Evolutionary conservation across 2,797 vertebrate species (phyloP), one percentile per base, ranked within the genome.

Genomic region (Gymnoscopelus microlampas): DNA sequence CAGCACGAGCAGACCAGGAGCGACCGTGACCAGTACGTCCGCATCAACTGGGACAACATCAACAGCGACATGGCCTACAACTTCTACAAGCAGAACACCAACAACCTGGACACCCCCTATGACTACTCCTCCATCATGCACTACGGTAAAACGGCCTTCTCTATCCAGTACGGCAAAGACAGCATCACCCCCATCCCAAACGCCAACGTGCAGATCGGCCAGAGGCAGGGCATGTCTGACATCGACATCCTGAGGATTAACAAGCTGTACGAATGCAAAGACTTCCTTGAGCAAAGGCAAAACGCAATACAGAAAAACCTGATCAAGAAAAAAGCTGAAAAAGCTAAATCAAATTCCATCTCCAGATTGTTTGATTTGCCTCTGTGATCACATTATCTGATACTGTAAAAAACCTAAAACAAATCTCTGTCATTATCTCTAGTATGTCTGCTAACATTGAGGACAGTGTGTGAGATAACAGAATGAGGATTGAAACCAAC

Each of bases 71-170:
- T 3, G 58, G 53, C 72, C 76, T 3, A 75, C 82, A 93, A 93
- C 87, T 93, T 93, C 82, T 0, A 53, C 49, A 92, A 81, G 74
- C 66, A 85, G 8, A 0, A 39, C 64, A 92, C 92, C 55, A 92
- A 88, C 66, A 93, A 93, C 80, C 82, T 93, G 60, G 86, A 58
- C 80, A 90, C 92, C 66, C 83, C 88, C 0, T 94, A 94, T 14
- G 91, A 94, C 78, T 93, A 93, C 59, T 70, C 73, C 71, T 94
- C 92, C 73, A 75, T 94, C 63, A 93, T 89, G 94, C 92, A 94
- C 85, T 93, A 94, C 2, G 85, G 89, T 70, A 89, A 66, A 79
- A 76, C 70, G 11, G 80, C 76, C 69, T 88, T 88, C 70, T 60
- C 82, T 59, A 67, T 69, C 54, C 15, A 23, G 47, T 8, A 49